phyloP scores from a whole-genome alignment of 2,888 invertebrate genomes.

The Marasmarcha lunaedactyla region DNA sequence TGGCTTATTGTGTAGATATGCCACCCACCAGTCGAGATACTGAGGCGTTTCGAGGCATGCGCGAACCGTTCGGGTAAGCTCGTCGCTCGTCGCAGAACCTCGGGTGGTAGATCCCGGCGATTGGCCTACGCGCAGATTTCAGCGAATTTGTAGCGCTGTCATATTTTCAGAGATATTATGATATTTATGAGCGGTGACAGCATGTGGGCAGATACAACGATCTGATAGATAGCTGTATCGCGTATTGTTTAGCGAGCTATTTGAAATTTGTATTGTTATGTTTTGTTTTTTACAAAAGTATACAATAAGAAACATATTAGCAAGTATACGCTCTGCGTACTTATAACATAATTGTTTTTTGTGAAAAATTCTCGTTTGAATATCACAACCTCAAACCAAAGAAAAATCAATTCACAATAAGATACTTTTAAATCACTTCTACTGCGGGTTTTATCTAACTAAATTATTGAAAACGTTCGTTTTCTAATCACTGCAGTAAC shows the following conservation, averaged over 20 bases:
- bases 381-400: too few species aligned
- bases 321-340: too few species aligned
- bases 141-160: constrained; percentile 16
- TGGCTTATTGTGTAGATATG: background rate
- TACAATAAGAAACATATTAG: too few species aligned
- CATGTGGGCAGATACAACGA: background rate
- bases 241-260: background rate
- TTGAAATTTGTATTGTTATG: too few species aligned
- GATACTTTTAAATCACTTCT: too few species aligned
- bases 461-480: too few species aligned
- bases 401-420: too few species aligned
- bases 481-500: too few species aligned
- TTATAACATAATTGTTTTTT: too few species aligned
- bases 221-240: background rate
- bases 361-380: too few species aligned
- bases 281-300: too few species aligned
- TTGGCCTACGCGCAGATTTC: constrained; percentile 37
- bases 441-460: too few species aligned
- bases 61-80: constrained; percentile 19
- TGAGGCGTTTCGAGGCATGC: constrained; percentile 3
- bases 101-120: constrained; percentile 28
- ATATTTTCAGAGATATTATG: constrained; percentile 13
- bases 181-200: constrained; percentile 7
- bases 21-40: constrained; percentile 3
- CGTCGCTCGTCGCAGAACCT: constrained; percentile 31